phyloP scores from a whole-genome alignment of 2,888 invertebrate species.

The Plebejus melissa region DNA sequence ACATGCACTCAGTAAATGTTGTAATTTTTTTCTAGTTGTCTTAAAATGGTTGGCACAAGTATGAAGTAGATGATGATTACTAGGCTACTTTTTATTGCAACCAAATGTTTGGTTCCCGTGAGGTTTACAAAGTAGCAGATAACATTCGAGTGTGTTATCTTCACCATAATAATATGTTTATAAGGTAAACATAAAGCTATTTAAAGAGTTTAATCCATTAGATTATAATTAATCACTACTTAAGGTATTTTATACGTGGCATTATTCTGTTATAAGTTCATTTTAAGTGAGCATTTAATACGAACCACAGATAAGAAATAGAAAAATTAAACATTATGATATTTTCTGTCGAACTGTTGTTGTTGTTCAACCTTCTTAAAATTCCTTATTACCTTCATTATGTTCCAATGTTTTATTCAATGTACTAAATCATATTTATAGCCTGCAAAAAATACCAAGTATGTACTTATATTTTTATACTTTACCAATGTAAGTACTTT shows the following conservation, averaged over 20 bases:
- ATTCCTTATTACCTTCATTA: background rate
- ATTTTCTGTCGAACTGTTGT: background rate
- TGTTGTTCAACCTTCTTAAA: background rate
- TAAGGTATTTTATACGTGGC: background rate
- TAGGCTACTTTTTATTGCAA: background rate
- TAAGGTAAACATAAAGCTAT: background rate
- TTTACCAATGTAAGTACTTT: background rate
- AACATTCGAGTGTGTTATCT: background rate
- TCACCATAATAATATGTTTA: background rate
- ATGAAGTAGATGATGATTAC: no score
- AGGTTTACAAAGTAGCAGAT: background rate
- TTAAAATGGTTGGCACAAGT: no score
- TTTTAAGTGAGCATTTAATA: constrained; percentile 11
- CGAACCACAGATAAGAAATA: background rate
- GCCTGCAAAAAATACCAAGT: background rate
- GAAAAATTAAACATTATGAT: background rate
- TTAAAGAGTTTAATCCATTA: background rate
- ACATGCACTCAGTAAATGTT: no score
- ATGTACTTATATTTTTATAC: background rate
- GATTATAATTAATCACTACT: background rate
- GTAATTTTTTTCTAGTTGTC: no score
- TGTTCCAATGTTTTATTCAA: background rate
- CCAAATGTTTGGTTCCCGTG: background rate
- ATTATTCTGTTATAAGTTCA: constrained; percentile 16
- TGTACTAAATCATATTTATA: background rate